Evolutionary conservation across 2,888 invertebrate genomes (phyloP), one percentile per base, ranked within the genome.

Genomic region (Ophion ventricosus): DNA sequence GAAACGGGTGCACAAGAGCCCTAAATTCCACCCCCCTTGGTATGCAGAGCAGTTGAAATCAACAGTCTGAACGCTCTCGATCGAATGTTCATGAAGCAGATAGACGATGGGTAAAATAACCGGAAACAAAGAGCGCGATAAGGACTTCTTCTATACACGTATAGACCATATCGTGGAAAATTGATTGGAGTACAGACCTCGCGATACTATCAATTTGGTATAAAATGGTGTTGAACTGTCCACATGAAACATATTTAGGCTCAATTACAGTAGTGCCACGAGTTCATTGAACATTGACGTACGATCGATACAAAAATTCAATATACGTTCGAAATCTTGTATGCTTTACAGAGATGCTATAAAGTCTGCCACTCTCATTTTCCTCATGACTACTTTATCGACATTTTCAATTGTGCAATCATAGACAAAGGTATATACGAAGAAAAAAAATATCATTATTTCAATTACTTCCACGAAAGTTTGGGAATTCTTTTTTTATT

Each of bases 1-100:
- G 57, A 25, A 75, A 76, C 72, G 75, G 69, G 83, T 80, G 66
- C 77, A 59, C 54, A 63, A n/a, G 69, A 40, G 23, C 63, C n/a
- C 64, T 54, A 23, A 57, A 35, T 25, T 57, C 43, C 69, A 57
- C 49, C 23, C 20, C 57, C n/a, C 57, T n/a, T 23, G 66, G 57
- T 40, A 57, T 49, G 49, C 49, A 67, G 8, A 59, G 29, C 49
- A 64, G 64, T 76, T 77, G 17, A 35, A 77, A 72, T 83, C 80
- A 70, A 72, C 75, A 70, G 75, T 54, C 56, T 80, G 76, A 64
- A 80, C 70, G 79, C 61, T 57, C 25, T 35, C 54, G 74, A 63
- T 70, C 73, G 69, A 74, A 69, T 61, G 63, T 76, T 56, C 61
- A 29, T n/a, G 54, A 4, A 70, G 29, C n/a, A 66, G 35, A 25